Evolutionary conservation across 2,113 vertebrate species (phyloP).

Genomic region (Dinomys branickii): DNA sequence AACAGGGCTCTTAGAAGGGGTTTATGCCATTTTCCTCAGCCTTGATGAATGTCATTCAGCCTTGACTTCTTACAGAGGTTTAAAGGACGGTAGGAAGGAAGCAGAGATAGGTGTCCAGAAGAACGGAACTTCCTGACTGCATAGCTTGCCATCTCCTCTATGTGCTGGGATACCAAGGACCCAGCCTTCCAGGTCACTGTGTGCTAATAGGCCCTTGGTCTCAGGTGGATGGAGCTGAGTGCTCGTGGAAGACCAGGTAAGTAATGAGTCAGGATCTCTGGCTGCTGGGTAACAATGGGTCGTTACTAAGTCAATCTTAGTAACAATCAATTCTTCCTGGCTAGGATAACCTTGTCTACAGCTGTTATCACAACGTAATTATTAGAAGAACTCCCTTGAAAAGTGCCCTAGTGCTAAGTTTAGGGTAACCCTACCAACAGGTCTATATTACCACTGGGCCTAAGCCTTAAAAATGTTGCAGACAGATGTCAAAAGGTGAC

Average conservation of each 20-base stretch:
- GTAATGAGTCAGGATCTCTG: not conserved
- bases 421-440: not conserved
- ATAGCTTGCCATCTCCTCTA: not conserved
- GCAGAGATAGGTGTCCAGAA: not conserved
- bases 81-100: not conserved
- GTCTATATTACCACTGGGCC: not conserved
- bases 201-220: not conserved
- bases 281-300: not conserved
- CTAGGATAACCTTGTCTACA: not conserved
- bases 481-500: not conserved
- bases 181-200: fast-evolving
- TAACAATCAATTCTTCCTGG: not conserved
- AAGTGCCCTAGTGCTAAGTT: not conserved
- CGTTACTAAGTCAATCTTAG: not conserved
- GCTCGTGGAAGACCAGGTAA: not conserved
- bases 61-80: not conserved
- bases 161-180: not conserved
- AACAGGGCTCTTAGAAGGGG: fast-evolving
- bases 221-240: not conserved
- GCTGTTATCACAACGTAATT: not conserved
- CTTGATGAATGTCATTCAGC: not conserved
- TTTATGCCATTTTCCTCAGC: not conserved
- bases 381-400: not conserved
- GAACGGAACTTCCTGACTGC: not conserved
- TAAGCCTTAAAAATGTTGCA: not conserved